Percentiles rank a stretch among this genome's conserved stretches.
phyloP scores from a whole-genome alignment of 2,797 vertebrate genomes.

The Poeciliopsis paucimaculata region DNA sequence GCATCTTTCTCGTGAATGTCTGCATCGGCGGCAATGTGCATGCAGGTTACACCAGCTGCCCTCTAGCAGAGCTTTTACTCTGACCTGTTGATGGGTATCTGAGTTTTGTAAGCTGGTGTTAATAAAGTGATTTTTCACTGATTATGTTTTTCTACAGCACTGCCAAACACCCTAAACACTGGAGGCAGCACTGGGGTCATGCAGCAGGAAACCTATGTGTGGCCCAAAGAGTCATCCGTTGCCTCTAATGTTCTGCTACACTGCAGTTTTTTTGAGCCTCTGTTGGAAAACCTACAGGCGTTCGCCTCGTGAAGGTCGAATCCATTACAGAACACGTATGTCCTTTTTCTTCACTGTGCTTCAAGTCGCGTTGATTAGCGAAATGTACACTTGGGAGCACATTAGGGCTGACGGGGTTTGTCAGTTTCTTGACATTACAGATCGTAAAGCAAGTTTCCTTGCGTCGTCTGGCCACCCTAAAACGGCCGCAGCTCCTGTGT shows the following conservation, averaged over 20 bases:
- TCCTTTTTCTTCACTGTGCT: background rate
- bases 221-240: background rate
- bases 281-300: background rate
- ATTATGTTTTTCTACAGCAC: too few relatives aligned
- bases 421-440: background rate
- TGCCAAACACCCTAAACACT: background rate
- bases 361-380: background rate
- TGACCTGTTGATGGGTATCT: too few relatives aligned
- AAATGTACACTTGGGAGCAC: background rate
- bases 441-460: background rate
- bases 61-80: too few relatives aligned
- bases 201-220: background rate
- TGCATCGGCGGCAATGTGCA: background rate
- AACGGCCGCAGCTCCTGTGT: background rate
- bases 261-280: background rate
- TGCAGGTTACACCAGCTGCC: background rate
- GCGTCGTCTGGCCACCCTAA: background rate
- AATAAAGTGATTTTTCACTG: too few relatives aligned
- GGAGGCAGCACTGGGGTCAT: background rate
- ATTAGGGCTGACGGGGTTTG: background rate
- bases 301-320: background rate
- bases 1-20: background rate
- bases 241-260: background rate
- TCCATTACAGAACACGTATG: background rate
- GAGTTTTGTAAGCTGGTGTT: too few relatives aligned